Evolutionary conservation across 1,140 invertebrate genomes (phyloP).

Genomic region (Nymphalis io): DNA sequence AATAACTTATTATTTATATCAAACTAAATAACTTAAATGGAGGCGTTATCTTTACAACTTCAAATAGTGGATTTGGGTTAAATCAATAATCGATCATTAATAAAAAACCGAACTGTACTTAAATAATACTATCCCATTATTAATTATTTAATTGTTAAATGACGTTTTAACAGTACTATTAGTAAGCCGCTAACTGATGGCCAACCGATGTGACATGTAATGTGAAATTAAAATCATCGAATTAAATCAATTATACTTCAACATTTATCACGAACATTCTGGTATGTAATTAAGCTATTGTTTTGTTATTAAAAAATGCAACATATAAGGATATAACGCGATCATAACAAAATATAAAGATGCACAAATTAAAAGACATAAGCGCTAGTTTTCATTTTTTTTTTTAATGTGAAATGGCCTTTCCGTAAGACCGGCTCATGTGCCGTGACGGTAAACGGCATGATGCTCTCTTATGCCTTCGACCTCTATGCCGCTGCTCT

Average conservation of each 20-base stretch:
- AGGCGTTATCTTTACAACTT: not conserved
- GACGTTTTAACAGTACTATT: not conserved
- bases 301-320: no score
- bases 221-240: not conserved
- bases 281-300: not conserved
- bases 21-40: not conserved
- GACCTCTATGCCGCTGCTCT: no score
- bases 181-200: not conserved
- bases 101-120: not conserved
- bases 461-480: no score
- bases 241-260: not conserved
- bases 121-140: not conserved
- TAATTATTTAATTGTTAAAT: conserved; percentile 8
- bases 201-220: not conserved
- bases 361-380: no score
- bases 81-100: conserved; percentile 5
- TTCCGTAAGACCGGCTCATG: no score
- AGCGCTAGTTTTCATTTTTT: no score
- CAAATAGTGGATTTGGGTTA: not conserved
- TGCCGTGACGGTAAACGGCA: no score
- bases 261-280: not conserved
- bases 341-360: no score
- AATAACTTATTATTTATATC: not conserved
- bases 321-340: no score
- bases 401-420: no score